Evolutionary conservation across 2,113 vertebrate genomes (phyloP).

Genomic region (Parotia lawesii): DNA sequence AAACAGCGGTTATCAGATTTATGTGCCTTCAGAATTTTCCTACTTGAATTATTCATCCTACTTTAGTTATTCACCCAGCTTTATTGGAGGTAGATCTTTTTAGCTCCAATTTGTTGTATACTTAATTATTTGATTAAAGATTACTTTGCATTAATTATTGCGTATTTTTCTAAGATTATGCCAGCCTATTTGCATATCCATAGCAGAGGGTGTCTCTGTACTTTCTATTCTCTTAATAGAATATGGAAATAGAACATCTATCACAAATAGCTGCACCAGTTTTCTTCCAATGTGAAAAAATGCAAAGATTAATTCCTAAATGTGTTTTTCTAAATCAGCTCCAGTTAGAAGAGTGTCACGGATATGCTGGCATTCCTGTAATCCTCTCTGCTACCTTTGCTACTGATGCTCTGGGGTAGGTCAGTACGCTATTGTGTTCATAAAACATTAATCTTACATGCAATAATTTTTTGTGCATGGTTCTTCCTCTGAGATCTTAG

Average conservation of each 20-base stretch:
- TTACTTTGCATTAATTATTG: conserved; percentile 36
- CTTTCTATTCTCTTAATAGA: neutral
- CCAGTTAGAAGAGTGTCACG: neutral
- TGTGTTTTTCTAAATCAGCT: neutral
- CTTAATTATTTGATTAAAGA: conserved; percentile 32
- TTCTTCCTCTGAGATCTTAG: neutral
- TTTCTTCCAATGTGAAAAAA: neutral
- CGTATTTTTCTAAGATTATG: neutral
- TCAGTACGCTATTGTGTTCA: neutral
- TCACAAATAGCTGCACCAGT: neutral
- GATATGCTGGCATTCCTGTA: neutral
- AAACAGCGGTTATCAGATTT: neutral
- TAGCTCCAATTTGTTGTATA: neutral
- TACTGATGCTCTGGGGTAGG: neutral
- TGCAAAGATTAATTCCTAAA: neutral
- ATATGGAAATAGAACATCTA: neutral
- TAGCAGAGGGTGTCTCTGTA: neutral
- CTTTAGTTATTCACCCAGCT: neutral
- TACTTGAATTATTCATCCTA: conserved; percentile 2
- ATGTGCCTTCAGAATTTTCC: neutral
- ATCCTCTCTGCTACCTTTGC: neutral
- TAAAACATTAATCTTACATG: neutral
- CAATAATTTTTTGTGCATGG: neutral
- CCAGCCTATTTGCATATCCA: neutral
- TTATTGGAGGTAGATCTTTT: neutral